phyloP scores from a whole-genome alignment of 2,797 vertebrate species.

The Sebastiscus tertius region DNA sequence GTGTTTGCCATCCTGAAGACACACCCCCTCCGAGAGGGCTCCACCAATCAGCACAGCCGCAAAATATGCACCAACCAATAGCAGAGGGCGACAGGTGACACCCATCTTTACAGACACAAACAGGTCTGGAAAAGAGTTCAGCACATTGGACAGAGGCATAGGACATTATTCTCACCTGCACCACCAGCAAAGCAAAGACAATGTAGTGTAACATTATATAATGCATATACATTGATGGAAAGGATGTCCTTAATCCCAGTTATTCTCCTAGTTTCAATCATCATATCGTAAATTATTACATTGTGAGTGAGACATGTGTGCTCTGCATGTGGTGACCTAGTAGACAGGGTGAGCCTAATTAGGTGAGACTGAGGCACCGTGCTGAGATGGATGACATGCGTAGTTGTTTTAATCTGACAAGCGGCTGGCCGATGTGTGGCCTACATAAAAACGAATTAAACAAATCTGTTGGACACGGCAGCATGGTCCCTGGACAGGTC shows the following conservation, averaged over 20 bases:
- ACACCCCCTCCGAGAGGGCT: constrained; percentile 69
- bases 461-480: constrained; percentile 44
- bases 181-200: neutral
- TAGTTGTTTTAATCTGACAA: constrained; percentile 71
- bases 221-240: too few relatives aligned
- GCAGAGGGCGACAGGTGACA: constrained; percentile 47
- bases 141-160: constrained; percentile 49
- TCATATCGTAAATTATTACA: neutral
- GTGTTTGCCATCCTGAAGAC: constrained; percentile 82
- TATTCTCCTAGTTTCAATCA: neutral
- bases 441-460: constrained; percentile 55
- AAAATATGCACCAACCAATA: constrained; percentile 58
- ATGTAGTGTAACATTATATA: neutral
- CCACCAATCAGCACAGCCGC: constrained; percentile 58
- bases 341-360: constrained; percentile 66
- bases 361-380: constrained; percentile 54
- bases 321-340: constrained; percentile 58
- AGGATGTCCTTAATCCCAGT: neutral
- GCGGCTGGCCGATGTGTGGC: constrained; percentile 34
- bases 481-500: neutral
- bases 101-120: constrained; percentile 70
- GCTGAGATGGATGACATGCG: constrained; percentile 61
- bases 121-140: constrained; percentile 33
- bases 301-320: neutral
- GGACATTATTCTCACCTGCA: neutral